Percentiles rank a stretch among this genome's conserved stretches.
These are phyloP conservation scores for Dasyurus viverrinus DNA, from an alignment of 2,113 vertebrate genomes.

Conservation along the genomic window DNA sequence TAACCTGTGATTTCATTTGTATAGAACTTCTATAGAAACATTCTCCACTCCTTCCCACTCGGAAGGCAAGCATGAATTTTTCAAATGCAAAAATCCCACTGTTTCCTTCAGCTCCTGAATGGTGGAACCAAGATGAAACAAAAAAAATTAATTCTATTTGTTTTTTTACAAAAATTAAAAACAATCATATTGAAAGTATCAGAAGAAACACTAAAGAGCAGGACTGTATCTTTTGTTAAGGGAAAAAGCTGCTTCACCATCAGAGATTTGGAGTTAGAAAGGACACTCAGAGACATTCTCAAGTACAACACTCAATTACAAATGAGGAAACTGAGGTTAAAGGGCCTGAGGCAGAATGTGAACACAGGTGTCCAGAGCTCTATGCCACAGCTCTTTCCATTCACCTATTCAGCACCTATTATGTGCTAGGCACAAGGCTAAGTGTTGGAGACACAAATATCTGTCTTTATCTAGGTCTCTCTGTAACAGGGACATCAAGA, in stretches of 20 bases:
- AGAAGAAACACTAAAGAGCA: not conserved
- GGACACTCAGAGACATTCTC: not conserved
- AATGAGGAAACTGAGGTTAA: not conserved
- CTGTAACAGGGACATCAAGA: not conserved
- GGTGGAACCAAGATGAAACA: conserved; percentile 5
- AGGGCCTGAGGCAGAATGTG: not conserved
- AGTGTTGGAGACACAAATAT: not conserved
- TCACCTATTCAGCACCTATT: not conserved
- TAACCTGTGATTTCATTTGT: not conserved
- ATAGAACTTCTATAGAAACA: not conserved
- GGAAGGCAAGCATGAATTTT: conserved; percentile 21
- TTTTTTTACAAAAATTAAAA: not conserved
- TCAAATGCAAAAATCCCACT: conserved; percentile 70
- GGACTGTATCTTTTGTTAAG: not conserved
- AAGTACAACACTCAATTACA: not conserved
- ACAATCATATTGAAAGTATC: not conserved
- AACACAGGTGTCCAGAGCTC: not conserved
- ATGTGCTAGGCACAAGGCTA: not conserved
- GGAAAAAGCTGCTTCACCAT: not conserved
- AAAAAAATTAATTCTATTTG: not conserved
- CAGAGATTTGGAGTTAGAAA: not conserved
- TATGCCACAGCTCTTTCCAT: not conserved
- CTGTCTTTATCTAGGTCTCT: too few relatives aligned
- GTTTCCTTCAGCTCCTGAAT: conserved; percentile 69
- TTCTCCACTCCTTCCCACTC: conserved; percentile 34